Conservation (phyloP, 2,888 invertebrate species). For the Aphelenchoides bicaudatus region DNA sequence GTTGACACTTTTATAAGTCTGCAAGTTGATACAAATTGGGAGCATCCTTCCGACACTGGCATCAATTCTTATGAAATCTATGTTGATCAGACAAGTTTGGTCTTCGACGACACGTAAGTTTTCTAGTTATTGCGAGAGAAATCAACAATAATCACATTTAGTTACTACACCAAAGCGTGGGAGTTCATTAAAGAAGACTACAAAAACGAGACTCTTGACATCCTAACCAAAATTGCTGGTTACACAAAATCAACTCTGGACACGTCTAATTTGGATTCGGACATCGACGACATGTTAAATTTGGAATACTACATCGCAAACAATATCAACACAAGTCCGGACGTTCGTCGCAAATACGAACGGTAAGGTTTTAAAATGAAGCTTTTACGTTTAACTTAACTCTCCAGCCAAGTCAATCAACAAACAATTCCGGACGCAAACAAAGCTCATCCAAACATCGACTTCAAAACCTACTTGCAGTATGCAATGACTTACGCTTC, state of each 20-base stretch:
- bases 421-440: conserved; percentile 8
- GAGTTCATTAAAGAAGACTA: conserved; percentile 18
- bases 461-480: conserved; percentile 10
- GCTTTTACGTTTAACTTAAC: too few relatives aligned
- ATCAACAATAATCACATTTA: neutral
- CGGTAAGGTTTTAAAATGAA: too few relatives aligned
- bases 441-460: neutral
- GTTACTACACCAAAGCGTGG: conserved; percentile 42
- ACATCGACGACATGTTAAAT: conserved; percentile 39
- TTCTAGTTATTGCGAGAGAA: conserved; percentile 9
- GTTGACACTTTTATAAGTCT: conserved; percentile 21
- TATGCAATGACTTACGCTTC: conserved; percentile 14
- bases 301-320: conserved; percentile 47
- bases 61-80: conserved; percentile 39
- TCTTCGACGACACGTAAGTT: conserved; percentile 24
- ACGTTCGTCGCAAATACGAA: conserved; percentile 42
- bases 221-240: conserved; percentile 33
- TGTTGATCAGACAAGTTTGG: conserved; percentile 47
- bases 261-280: conserved; percentile 26
- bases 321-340: conserved; percentile 41
- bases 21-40: conserved; percentile 50
- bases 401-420: too few relatives aligned
- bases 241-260: conserved; percentile 32
- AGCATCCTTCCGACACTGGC: conserved; percentile 34
- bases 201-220: conserved; percentile 21